A percentile compares a stretch with the other conserved stretches of the same genome.
phyloP scores from a whole-genome alignment of 2,113 vertebrate genomes.

The Sminthopsis crassicaudata region DNA sequence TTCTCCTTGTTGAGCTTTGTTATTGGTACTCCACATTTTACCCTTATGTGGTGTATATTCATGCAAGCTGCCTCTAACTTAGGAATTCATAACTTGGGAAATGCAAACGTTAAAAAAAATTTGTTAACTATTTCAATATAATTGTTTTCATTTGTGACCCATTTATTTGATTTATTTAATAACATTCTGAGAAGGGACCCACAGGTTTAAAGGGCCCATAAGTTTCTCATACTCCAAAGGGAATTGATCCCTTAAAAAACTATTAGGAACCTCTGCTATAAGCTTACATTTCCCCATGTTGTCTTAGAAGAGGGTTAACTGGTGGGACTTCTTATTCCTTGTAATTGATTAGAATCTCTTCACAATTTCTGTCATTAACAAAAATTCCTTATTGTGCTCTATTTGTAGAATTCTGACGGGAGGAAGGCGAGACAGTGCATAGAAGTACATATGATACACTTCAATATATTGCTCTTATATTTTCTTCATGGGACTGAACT shows the following conservation, averaged over 20 bases:
- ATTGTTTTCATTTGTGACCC: neutral
- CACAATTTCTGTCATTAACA: neutral
- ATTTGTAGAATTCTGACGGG: neutral
- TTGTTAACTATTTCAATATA: neutral
- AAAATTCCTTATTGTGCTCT: neutral
- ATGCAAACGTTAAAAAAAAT: neutral
- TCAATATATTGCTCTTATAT: neutral
- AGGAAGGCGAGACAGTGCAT: neutral
- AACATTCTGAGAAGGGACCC: neutral
- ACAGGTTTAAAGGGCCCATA: neutral
- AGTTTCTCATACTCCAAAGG: neutral
- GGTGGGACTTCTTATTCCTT: neutral
- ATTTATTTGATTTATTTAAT: neutral
- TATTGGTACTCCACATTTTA: neutral
- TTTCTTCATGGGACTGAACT: neutral
- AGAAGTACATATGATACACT: neutral
- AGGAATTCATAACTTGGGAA: neutral
- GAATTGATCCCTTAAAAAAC: neutral
- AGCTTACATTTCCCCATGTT: neutral
- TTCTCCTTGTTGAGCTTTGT: neutral
- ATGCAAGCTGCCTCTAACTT: neutral
- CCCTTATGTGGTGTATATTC: neutral
- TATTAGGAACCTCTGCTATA: neutral
- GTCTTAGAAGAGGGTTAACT: neutral
- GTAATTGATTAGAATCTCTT: neutral